Conservation (phyloP, 2,888 invertebrate genomes). For the Orthosia incerta region DNA sequence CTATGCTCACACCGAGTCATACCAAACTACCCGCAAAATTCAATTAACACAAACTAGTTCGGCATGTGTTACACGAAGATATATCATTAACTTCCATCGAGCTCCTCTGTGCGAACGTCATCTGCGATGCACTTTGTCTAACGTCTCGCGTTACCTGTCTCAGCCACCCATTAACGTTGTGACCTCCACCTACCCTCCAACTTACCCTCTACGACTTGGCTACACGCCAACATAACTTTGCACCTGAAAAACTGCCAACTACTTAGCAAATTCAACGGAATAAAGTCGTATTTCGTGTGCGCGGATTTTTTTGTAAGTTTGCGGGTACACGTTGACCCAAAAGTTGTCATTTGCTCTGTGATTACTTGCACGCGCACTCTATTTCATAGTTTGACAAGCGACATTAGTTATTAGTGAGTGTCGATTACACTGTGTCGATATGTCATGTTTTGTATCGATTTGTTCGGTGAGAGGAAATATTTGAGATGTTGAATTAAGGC, state of each 20-base stretch:
- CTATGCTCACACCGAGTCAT: neutral
- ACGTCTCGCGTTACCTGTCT: constrained; percentile 89
- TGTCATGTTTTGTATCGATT: constrained; percentile 72
- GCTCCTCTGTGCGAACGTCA: constrained; percentile 69
- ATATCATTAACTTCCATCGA: constrained; percentile 67
- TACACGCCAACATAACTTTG: constrained; percentile 72
- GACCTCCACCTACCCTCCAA: constrained; percentile 86
- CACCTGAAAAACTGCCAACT: constrained; percentile 66
- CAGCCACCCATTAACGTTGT: constrained; percentile 86
- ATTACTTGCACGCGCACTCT: constrained; percentile 81
- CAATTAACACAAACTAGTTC: constrained; percentile 53
- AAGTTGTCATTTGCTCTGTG: constrained; percentile 88
- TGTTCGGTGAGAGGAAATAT: constrained; percentile 44
- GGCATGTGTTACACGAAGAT: constrained; percentile 42
- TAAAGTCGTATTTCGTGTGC: constrained; percentile 73
- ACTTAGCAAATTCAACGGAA: constrained; percentile 58
- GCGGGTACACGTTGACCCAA: constrained; percentile 79
- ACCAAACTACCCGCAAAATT: constrained; percentile 42
- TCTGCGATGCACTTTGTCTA: constrained; percentile 88
- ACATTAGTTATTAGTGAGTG: constrained; percentile 82
- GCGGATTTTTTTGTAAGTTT: constrained; percentile 58
- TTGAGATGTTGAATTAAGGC: constrained; percentile 3
- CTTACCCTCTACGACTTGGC: constrained; percentile 82
- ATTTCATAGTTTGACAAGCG: constrained; percentile 80
- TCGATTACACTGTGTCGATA: constrained; percentile 72